Evolutionary conservation across 2,113 vertebrate genomes (phyloP), one percentile per base, ranked within the genome.

Genomic region (Hoplias malabaricus): DNA sequence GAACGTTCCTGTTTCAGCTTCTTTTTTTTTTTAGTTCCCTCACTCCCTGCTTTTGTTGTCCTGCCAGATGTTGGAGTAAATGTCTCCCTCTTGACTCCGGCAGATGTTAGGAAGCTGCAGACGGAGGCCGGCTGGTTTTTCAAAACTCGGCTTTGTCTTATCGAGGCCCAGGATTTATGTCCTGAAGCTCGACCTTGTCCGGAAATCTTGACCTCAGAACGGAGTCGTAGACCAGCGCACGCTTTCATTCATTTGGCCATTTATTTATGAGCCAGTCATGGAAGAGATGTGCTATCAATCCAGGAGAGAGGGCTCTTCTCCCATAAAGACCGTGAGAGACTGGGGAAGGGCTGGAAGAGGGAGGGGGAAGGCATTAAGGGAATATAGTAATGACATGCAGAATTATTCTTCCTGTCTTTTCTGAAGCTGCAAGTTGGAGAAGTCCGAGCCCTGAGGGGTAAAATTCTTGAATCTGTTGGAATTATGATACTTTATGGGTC

Each of bases 21-120:
- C 36, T 63, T 36, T 36, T 63, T n/a, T n/a, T n/a, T n/a, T n/a
- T n/a, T n/a, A n/a, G n/a, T n/a, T n/a, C n/a, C n/a, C n/a, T n/a
- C n/a, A n/a, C 16, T 9, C 8, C 14, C 33, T 31, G 14, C n/a
- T 59, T 33, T 9, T 33, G 59, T 62, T 19, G 16, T 62, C 6
- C 14, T 62, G 59, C 59, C 59, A 62, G 59, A 62, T 34, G 59
- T 7, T 31, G 27, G 56, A 59, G 29, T 62, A 62, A 62, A 34
- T 62, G 31, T 34, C 59, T 62, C 31, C 59, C 59, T 62, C 29
- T 62, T 34, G 29, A 62, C 59, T 62, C 5, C 2, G 59, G 31
- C 59, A 62, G 29, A 62, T 62, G 59, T 62, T 62, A 34, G 29
- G 33, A 62, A 62, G 59, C 59, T 62, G 31, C 59, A 34, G 31